Evolutionary conservation across 2,888 invertebrate species (phyloP).

Genomic region (Vannuccia rotundouncinata): DNA sequence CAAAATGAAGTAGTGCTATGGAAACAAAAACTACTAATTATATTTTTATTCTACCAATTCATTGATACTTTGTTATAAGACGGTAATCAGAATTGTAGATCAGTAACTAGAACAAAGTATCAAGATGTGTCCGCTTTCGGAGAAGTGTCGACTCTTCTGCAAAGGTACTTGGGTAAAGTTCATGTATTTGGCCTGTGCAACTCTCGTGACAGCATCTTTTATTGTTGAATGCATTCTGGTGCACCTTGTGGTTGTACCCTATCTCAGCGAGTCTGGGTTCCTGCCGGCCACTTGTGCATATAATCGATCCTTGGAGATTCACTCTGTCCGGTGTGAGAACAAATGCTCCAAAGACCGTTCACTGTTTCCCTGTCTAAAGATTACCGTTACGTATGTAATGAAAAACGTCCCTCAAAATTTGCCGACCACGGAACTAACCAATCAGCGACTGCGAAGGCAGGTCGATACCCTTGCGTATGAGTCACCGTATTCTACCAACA

Average conservation of each 20-base stretch:
- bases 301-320: not conserved
- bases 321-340: conserved; percentile 20
- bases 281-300: not conserved
- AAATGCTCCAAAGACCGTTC: conserved; percentile 22
- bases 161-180: not conserved
- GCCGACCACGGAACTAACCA: no score
- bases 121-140: not conserved
- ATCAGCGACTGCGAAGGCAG: no score
- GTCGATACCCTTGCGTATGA: no score
- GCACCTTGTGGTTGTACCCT: conserved; percentile 18
- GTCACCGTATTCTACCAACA: no score
- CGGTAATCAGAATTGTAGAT: no score
- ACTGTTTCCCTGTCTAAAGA: conserved; percentile 7
- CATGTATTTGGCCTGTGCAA: conserved; percentile 27
- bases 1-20: no score
- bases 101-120: no score
- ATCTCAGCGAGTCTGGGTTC: not conserved
- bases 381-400: not conserved
- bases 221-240: conserved; percentile 30
- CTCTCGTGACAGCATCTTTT: not conserved
- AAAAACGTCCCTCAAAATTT: not conserved
- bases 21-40: no score
- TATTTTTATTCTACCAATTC: no score
- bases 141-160: not conserved
- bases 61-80: no score